Conservation (phyloP, 2,113 vertebrate genomes). For the Orientallactaga bullata region DNA sequence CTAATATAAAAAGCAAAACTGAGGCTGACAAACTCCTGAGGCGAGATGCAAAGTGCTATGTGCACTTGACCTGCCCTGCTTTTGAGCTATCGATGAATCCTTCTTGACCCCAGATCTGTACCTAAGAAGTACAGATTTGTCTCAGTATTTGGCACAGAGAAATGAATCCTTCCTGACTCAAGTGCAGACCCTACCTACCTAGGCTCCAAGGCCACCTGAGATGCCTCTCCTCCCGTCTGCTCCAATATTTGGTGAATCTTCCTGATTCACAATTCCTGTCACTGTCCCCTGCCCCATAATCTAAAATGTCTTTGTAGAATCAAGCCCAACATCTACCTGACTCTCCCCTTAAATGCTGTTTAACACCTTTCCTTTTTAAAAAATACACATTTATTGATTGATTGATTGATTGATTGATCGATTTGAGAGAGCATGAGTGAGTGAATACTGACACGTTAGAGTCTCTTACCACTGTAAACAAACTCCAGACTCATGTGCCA, state of each 20-base stretch:
- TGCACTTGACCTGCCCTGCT: slow-evolving; percentile 11
- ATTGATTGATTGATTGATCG: slow-evolving; percentile 4
- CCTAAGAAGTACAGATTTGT: too few relatives aligned
- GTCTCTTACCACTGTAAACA: too few relatives aligned
- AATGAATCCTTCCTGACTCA: background rate
- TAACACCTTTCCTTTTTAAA: slow-evolving; percentile 37
- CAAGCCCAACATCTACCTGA: background rate
- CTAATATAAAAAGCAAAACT: background rate
- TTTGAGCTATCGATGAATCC: background rate
- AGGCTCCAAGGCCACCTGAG: background rate
- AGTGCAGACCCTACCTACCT: background rate
- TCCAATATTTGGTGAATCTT: slow-evolving; percentile 18
- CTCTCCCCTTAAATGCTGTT: slow-evolving; percentile 38
- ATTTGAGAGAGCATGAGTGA: too few relatives aligned
- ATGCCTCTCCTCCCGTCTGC: background rate
- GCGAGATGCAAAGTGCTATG: background rate
- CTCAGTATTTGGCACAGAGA: too few relatives aligned
- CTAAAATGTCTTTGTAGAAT: slow-evolving; percentile 36
- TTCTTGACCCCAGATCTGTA: background rate
- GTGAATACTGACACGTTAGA: too few relatives aligned
- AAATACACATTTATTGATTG: background rate
- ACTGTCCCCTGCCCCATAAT: background rate
- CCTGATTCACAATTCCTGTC: background rate
- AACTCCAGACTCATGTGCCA: too few relatives aligned
- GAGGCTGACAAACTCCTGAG: background rate